Conservation (phyloP, 2,888 invertebrate genomes). For the Sphinx pinastri region DNA sequence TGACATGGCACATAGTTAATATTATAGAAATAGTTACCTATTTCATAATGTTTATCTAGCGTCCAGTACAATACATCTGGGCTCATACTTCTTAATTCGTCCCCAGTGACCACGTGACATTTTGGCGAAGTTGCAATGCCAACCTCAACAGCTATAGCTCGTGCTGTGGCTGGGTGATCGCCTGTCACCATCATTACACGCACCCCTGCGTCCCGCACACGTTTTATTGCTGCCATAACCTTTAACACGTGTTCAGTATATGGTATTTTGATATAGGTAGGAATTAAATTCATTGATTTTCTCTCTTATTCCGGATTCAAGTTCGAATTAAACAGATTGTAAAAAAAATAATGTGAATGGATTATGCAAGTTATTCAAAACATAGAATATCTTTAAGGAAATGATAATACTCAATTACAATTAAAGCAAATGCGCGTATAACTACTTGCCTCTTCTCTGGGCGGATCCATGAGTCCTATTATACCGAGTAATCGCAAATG, state of each 20-base stretch:
- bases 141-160: slow-evolving; percentile 89
- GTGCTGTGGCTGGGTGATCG: slow-evolving; percentile 92
- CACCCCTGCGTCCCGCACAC: slow-evolving; percentile 90
- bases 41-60: slow-evolving; percentile 72
- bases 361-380: too few relatives aligned
- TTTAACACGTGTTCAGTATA: slow-evolving; percentile 33
- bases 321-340: too few relatives aligned
- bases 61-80: slow-evolving; percentile 80
- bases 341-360: too few relatives aligned
- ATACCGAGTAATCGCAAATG: slow-evolving; percentile 95
- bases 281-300: too few relatives aligned
- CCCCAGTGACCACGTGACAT: slow-evolving; percentile 83
- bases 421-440: background rate
- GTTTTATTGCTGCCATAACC: slow-evolving; percentile 82
- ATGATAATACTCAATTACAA: too few relatives aligned
- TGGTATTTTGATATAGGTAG: too few relatives aligned
- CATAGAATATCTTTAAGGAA: too few relatives aligned
- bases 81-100: slow-evolving; percentile 83
- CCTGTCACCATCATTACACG: slow-evolving; percentile 92
- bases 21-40: slow-evolving; percentile 50
- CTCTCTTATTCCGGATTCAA: too few relatives aligned
- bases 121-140: slow-evolving; percentile 86
- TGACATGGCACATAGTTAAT: too few relatives aligned
- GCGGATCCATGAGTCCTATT: slow-evolving; percentile 99
- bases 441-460: slow-evolving; percentile 74